Conservation (phyloP, 2,113 vertebrate genomes). For the Pelobates fuscus region DNA sequence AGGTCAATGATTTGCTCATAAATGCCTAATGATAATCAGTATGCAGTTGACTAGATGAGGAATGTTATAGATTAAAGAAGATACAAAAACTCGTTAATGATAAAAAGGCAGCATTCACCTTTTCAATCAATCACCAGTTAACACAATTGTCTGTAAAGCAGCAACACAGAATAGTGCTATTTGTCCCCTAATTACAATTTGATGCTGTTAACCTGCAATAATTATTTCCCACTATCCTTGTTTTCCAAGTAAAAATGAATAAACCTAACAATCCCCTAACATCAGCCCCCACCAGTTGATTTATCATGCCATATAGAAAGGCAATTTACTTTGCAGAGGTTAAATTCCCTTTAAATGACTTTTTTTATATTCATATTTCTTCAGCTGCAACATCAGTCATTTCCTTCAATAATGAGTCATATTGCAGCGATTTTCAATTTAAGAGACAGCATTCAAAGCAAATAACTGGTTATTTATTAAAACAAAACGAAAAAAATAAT, state of each 20-base stretch:
- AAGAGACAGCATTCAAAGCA: conserved; percentile 30
- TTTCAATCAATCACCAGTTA: background rate
- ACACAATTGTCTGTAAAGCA: background rate
- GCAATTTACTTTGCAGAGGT: conserved; percentile 37
- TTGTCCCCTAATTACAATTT: background rate
- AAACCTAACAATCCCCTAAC: background rate
- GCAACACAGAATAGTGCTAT: background rate
- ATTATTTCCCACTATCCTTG: background rate
- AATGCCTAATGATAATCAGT: conserved; percentile 24
- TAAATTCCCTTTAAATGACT: conserved; percentile 27
- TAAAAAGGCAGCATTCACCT: background rate
- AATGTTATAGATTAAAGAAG: conserved; percentile 7
- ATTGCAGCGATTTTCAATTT: conserved; percentile 45
- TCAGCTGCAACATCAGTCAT: conserved; percentile 38
- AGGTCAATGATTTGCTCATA: conserved; percentile 35
- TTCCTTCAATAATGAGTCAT: conserved; percentile 45
- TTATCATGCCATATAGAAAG: background rate
- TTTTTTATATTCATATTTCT: conserved; percentile 39
- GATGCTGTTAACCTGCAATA: background rate
- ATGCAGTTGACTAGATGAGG: conserved; percentile 4
- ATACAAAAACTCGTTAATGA: conserved; percentile 6
- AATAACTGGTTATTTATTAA: conserved; percentile 27
- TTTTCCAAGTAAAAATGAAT: background rate
- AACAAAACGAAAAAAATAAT: conserved; percentile 12
- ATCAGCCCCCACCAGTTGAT: background rate